These are phyloP conservation scores for Camptogramma bilineatum DNA, from an alignment of 2,888 invertebrate genomes.

Conservation along the genomic window DNA sequence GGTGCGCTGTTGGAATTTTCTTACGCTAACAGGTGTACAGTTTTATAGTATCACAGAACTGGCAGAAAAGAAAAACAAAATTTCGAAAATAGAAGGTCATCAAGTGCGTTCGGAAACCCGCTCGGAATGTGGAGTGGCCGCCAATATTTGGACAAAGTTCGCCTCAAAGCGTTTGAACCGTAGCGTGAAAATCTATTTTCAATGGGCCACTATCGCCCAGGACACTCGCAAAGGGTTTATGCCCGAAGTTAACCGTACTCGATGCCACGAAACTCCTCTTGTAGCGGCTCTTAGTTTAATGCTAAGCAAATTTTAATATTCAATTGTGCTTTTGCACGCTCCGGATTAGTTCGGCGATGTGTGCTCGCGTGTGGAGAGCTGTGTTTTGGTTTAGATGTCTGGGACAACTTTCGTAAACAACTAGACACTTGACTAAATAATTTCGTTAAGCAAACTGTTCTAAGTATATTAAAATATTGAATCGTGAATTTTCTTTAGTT, in stretches of 20 bases:
- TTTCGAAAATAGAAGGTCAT: conserved; percentile 36
- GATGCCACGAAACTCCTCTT: conserved; percentile 72
- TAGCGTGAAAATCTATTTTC: conserved; percentile 85
- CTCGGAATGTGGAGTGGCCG: conserved; percentile 47
- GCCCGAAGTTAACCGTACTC: conserved; percentile 74
- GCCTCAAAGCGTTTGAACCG: conserved; percentile 68
- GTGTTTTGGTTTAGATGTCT: conserved; percentile 33
- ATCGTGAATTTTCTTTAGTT: not conserved
- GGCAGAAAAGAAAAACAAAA: conserved; percentile 24
- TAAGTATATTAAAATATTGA: not conserved
- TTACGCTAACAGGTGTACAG: conserved; percentile 3
- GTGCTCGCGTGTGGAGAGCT: conserved; percentile 27
- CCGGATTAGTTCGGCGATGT: conserved; percentile 35
- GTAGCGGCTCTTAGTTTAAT: conserved; percentile 68
- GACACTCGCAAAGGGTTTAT: conserved; percentile 78
- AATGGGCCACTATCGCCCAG: conserved; percentile 82
- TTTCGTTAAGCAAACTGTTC: not conserved
- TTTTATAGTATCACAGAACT: conserved; percentile 9
- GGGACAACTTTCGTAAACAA: conserved; percentile 30
- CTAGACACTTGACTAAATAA: conserved; percentile 14
- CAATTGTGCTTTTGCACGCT: conserved; percentile 75
- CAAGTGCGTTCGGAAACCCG: conserved; percentile 49
- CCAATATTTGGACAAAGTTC: conserved; percentile 78
- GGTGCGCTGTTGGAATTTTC: not conserved
- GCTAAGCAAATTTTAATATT: conserved; percentile 84